Base-by-base conservation (phyloP, 2,797 vertebrate genomes). In the Amphiprion clarkii region DNA sequence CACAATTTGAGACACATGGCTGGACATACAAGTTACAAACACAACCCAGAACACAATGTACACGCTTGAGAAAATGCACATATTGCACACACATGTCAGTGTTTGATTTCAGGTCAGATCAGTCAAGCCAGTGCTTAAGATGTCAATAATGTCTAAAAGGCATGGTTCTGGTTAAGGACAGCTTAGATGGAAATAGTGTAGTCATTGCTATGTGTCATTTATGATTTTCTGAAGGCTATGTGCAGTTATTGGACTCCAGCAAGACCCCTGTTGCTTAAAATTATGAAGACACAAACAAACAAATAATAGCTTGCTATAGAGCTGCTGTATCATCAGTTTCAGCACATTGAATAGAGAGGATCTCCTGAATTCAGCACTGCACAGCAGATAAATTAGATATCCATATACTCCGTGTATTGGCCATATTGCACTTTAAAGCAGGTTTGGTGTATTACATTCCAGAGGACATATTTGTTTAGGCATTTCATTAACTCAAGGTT, bases 401-500 rank as follows among this genome's bases (percentile, higher is more conserved):
- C 54, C 31, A 55, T 75, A 60, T 40, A 71, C 46, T 19, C 40
- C 5, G 21, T 66, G 71, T 51, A 6, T 23, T 23, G 31, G 52
- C 54, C 61, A 56, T 74, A 75, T 80, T 81, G 60, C 62, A 36
- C 60, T 88, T 58, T 60, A 42, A 67, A 19, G 68, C 52, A 64
- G 36, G 27, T 23, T 25, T 48, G 19, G 17, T 57, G 25, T 76
- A 84, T 84, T 84, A 55, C 62, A 79, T 87, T 90, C 61, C 55
- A 82, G 85, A 87, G 84, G 89, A 89, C 87, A 82, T 90, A 88
- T 93, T 93, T 94, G 91, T 94, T 92, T 90, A 85, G 79, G 81
- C 70, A 58, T 90, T 92, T 93, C 83, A 93, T 93, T 89, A 87
- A 73, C 78, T 89, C 84, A 93, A 94, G 93, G 93, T 94, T 93